Conservation (phyloP, 2,797 vertebrate genomes). For the Microtus obscurus region DNA sequence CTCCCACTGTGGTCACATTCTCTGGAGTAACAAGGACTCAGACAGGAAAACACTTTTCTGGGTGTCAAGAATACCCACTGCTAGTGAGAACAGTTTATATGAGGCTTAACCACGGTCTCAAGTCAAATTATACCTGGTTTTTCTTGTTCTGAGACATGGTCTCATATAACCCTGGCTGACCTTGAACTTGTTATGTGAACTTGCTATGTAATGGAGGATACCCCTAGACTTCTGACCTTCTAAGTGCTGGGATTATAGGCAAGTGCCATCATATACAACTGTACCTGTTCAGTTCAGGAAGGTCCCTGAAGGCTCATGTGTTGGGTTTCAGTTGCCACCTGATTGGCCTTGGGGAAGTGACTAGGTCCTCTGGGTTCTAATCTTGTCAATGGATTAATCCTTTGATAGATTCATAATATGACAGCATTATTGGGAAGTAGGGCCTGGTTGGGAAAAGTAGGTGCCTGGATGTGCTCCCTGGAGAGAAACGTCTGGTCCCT, state of each 20-base stretch:
- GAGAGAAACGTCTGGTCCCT: not conserved
- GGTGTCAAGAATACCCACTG: conserved; percentile 3
- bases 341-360: not conserved
- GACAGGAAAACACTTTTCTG: not conserved
- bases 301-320: not conserved
- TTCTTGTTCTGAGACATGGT: not conserved
- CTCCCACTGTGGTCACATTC: not conserved
- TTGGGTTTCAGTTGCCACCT: not conserved
- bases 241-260: not conserved
- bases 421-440: not conserved
- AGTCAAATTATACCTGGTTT: not conserved
- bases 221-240: not conserved
- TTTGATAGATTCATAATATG: not conserved
- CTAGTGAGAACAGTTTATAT: not conserved
- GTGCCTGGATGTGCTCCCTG: not conserved
- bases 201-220: not conserved
- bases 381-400: not conserved
- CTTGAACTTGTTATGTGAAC: not conserved
- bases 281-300: not conserved
- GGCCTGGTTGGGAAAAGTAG: not conserved
- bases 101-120: not conserved
- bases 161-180: not conserved
- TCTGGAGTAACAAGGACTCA: not conserved
- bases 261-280: too few relatives aligned
- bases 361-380: not conserved